A percentile compares a stretch with the other conserved stretches of the same genome.
These are phyloP conservation scores for Alosa sapidissima DNA, from an alignment of 2,797 vertebrate genomes.

Conservation along the genomic window DNA sequence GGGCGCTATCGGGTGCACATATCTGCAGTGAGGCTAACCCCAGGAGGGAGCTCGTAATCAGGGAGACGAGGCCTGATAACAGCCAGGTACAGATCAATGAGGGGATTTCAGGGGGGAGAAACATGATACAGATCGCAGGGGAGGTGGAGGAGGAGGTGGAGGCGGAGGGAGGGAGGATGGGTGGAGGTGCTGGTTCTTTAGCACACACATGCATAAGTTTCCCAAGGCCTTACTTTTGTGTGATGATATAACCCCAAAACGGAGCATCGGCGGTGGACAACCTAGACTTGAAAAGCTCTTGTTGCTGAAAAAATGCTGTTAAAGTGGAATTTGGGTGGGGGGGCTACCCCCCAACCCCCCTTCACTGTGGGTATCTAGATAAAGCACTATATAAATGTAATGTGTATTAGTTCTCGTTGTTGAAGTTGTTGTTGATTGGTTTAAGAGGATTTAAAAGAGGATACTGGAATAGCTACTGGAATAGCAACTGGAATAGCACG, in stretches of 20 bases:
- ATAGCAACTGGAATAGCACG: too few relatives aligned
- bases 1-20: conserved; percentile 66
- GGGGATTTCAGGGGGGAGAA: conserved; percentile 62
- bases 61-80: conserved; percentile 72
- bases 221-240: not conserved
- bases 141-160: not conserved
- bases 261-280: not conserved
- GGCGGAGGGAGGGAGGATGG: not conserved
- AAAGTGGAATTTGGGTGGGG: not conserved
- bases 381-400: too few relatives aligned
- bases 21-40: conserved; percentile 71
- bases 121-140: conserved; percentile 55
- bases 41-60: conserved; percentile 75
- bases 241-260: not conserved
- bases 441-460: not conserved
- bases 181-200: not conserved
- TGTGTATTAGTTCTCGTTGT: not conserved
- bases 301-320: not conserved
- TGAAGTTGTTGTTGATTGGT: not conserved
- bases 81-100: conserved; percentile 67
- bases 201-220: not conserved
- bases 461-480: not conserved
- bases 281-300: not conserved
- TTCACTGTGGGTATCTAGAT: too few relatives aligned
- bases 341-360: too few relatives aligned